Base-by-base conservation (phyloP, 2,113 vertebrate genomes). In the Nicator chloris region DNA sequence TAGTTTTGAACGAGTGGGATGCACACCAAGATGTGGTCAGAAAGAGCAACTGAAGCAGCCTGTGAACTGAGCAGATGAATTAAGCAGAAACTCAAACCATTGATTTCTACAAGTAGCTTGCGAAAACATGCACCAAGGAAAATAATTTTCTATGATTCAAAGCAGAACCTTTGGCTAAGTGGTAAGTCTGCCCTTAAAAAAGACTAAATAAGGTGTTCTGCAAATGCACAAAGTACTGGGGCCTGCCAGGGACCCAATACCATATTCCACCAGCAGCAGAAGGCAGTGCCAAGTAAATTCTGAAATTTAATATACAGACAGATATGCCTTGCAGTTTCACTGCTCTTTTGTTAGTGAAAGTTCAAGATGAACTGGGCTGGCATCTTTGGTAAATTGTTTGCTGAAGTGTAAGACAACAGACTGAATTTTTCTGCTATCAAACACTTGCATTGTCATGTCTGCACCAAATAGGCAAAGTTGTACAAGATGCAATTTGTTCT, bases 91-190 rank as follows among this genome's bases (percentile, higher is more conserved):
- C 54, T 81, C 63, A 60, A 91, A 69, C 23, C 30, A 79, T 2
- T 82, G 83, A 80, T 86, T 96, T 96, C 91, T 70, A 94, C 88
- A 96, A 89, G 64, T 50, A 84, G 51, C 85, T 86, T 96, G 83
- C 77, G 95, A 88, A 96, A 97, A 91, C 63, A 81, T 50, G 8
- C 64, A 91, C 77, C 69, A 88, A 92, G 50, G 60, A 94, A 96
- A 96, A 84, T 16, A 92, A 88, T 90, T 92, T 69, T 84, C 63
- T 86, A n/a, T 4, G 2, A 83, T 45, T 94, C 78, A 66, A 68
- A 75, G 85, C 57, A 89, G 60, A 96, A 68, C 50, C 49, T 71
- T 88, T 61, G 50, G 37, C 65, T 79, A 90, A 94, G 35, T 68
- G 33, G 27, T 42, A 60, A 77, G 24, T 33, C 75, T 68, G 31